Conservation (phyloP, 2,113 vertebrate species). For the Phycodurus eques region DNA sequence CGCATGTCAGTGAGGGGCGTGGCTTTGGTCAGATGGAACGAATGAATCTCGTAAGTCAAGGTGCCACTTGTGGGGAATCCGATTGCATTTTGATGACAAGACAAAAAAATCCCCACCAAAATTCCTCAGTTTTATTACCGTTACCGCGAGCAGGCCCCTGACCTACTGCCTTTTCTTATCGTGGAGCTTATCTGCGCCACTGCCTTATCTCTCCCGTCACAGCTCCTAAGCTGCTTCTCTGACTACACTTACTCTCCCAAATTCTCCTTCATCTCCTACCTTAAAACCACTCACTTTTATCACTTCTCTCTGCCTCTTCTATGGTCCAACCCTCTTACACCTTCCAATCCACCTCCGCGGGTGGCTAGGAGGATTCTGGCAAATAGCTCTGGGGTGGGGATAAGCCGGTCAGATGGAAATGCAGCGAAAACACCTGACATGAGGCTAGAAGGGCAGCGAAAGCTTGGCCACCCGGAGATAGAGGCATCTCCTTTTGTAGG, state of each 20-base stretch:
- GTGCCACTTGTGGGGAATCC: no score
- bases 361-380: slow-evolving; percentile 46
- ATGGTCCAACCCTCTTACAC: slow-evolving; percentile 8
- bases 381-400: slow-evolving; percentile 25
- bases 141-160: not conserved
- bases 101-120: not conserved
- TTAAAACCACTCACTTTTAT: slow-evolving; percentile 7
- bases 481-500: slow-evolving; percentile 16
- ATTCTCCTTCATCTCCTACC: not conserved
- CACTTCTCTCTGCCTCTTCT: not conserved
- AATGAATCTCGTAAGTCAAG: no score
- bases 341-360: slow-evolving; percentile 1
- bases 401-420: slow-evolving; percentile 45
- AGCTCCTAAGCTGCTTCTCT: slow-evolving; percentile 30
- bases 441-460: slow-evolving; percentile 29
- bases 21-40: no score
- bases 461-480: slow-evolving; percentile 31
- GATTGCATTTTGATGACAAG: not conserved
- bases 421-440: slow-evolving; percentile 52
- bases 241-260: slow-evolving; percentile 7
- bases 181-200: slow-evolving; percentile 25
- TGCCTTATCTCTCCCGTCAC: slow-evolving; percentile 13
- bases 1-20: no score
- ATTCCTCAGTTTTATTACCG: not conserved
- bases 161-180: slow-evolving; percentile 28